Base-by-base conservation (phyloP, 2,113 vertebrate species). In the Ceyx melanurus region DNA sequence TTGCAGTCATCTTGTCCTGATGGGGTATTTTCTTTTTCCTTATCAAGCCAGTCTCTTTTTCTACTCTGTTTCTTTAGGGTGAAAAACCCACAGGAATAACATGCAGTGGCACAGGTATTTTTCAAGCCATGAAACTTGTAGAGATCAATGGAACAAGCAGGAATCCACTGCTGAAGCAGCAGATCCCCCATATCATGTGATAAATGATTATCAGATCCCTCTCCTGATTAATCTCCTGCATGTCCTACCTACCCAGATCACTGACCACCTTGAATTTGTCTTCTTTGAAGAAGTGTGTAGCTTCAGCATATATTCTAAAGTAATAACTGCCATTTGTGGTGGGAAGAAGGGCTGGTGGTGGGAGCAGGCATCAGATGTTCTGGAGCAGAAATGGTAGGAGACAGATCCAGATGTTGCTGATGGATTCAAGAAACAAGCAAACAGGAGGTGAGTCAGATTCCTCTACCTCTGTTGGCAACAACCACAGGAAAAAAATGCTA, bases 141-240 rank as follows among this genome's bases (percentile, higher is more conserved):
- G 14, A 16, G 43, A 74, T 45, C 9, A 46, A 67, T 58, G n/a
- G 56, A 72, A 20, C 15, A 48, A 66, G 17, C 22, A 71, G 48
- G 62, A 85, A 57, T 43, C 53, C 35, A 17, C 22, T 48, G 15
- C 61, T 76, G 33, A 58, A 76, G 21, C 64, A 84, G 46, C 31
- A 85, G 43, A 42, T 68, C 62, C 22, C 18, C 7, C 42, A 57
- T 60, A n/a, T 13, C 4, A 4, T 16, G 25, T 56, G n/a, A 12
- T 62, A 58, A 66, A 62, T 10, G 12, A 16, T 50, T 68, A 10
- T 64, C 1, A n/a, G 18, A 62, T 50, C 31, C 10, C 13, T 71
- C 29, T 90, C 20, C 18, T 90, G 26, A 65, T 86, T 19, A 0
- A 0, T 64, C 19, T 86, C 1, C 23, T 73, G 19, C 3, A 2